Base-by-base conservation (phyloP, 2,888 invertebrate genomes). In the Trachelus iudaicus region DNA sequence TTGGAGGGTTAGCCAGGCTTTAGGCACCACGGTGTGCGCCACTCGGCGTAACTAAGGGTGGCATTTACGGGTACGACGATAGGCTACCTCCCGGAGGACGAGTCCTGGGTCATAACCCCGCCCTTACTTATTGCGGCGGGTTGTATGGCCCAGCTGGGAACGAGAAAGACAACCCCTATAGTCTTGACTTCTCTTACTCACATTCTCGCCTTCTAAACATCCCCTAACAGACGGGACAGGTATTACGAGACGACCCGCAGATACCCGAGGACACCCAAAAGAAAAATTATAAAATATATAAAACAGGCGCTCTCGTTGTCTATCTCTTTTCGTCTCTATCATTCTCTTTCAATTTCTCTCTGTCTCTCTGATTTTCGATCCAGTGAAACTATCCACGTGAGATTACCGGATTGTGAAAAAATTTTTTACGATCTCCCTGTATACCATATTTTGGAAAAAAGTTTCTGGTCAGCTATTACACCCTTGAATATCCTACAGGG, bases 1-100 rank as follows among this genome's bases (percentile, higher is more conserved):
- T 75, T 30, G 69, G 80, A 85, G 86, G 81, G 81, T 82, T 86
- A 82, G 74, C 78, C 78, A 81, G 81, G 76, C 79, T 81, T 83
- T 75, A 74, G 79, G 69, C 82, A 75, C 9, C 79, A 80, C 83
- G 80, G 71, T 77, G 77, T 79, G 81, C 69, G 13, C 13, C 75
- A 69, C 82, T 69, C 69, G 76, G 77, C 80, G 85, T 85, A 86
- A 87, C 81, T 79, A 77, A 77, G 76, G 77, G 77, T 77, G 77
- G 79, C 81, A 83, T 85, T 84, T 85, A 85, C 79, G 81, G 79
- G 75, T 76, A 79, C 75, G 77, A 77, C 76, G 79, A 81, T 80
- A 81, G 82, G 73, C 79, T 76, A 34, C 69, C 76, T 76, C 79
- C 79, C 79, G 3, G 69, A 81, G 80, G 80, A 81, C 78, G 74